Base-by-base conservation (phyloP, 2,113 vertebrate species). In the Planiliza haematocheilus region DNA sequence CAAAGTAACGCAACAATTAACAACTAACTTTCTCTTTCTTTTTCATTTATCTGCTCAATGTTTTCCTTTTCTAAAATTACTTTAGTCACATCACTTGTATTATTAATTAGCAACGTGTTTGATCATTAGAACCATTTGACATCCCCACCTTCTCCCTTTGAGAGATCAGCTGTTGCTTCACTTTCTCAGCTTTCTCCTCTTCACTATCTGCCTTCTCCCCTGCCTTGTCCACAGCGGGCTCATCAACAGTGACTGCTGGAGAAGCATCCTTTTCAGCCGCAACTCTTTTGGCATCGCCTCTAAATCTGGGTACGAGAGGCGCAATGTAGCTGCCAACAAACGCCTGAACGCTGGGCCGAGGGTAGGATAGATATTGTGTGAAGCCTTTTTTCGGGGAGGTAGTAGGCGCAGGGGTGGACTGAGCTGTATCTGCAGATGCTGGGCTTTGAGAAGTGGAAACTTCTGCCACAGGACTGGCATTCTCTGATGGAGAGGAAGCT, bases 251-350 rank as follows among this genome's bases (percentile, higher is more conserved):
- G 0, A 82, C 79, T 41, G 91, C 82, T 1, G 67, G 13, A n/a
- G 36, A 0, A 13, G 73, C 84, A 7, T 88, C 89, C 21, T 83
- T 90, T 41, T 91, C 91, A 36, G 77, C 81, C 4, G 87, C 1
- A 1, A 53, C 50, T 55, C 51, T 90, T 93, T 95, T 97, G 16
- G 94, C 16, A 7, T 98, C 96, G 0, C 88, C 87, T 55, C 95
- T 86, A 75, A 97, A 94, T 78, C 95, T 98, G 39, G 97, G 97
- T 21, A 98, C 96, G 68, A 99, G 90, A 7, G 96, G 96, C 3
- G 94, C 91, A 17, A 99, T 95, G 84, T 97, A 99, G 83, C 91
- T 97, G 80, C 96, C 97, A 7, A 99, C 96, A 78, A 99, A 97
- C 14, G 96, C 96, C 58, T 98, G 97, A 10, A 98, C 94, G 0